Evolutionary conservation across 2,888 invertebrate genomes (phyloP).

Genomic region (Hydraecia micacea): DNA sequence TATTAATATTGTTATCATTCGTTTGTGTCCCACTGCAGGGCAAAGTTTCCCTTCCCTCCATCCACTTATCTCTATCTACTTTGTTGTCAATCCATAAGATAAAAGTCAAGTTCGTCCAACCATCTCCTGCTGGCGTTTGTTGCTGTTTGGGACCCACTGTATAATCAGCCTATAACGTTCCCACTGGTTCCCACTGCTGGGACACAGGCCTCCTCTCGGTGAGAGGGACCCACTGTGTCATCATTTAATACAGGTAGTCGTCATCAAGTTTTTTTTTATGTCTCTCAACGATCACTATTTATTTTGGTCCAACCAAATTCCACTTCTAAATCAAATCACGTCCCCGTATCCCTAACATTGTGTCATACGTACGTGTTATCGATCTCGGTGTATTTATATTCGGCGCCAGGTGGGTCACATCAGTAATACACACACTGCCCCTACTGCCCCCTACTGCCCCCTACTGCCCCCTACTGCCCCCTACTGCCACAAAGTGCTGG

Average conservation of each 20-base stretch:
- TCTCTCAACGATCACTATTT: background rate
- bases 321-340: conserved; percentile 6
- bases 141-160: background rate
- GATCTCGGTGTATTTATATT: conserved; percentile 31
- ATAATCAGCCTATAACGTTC: background rate
- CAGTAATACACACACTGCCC: background rate
- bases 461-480: too few species aligned
- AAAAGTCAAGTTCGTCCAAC: background rate
- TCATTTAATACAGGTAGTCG: background rate
- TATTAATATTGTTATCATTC: background rate
- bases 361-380: conserved; percentile 6
- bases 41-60: too few species aligned
- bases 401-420: background rate
- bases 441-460: too few species aligned
- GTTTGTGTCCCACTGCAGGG: background rate
- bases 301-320: background rate
- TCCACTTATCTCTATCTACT: background rate
- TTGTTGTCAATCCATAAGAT: background rate
- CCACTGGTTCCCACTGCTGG: too few species aligned
- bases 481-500: background rate
- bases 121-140: background rate
- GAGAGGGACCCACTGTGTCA: background rate
- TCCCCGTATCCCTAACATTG: too few species aligned
- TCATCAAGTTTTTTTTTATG: background rate
- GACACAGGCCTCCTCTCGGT: background rate